These are phyloP conservation scores for Oreochromis niloticus DNA, from an alignment of 2,113 vertebrate species.

Conservation along the genomic window DNA sequence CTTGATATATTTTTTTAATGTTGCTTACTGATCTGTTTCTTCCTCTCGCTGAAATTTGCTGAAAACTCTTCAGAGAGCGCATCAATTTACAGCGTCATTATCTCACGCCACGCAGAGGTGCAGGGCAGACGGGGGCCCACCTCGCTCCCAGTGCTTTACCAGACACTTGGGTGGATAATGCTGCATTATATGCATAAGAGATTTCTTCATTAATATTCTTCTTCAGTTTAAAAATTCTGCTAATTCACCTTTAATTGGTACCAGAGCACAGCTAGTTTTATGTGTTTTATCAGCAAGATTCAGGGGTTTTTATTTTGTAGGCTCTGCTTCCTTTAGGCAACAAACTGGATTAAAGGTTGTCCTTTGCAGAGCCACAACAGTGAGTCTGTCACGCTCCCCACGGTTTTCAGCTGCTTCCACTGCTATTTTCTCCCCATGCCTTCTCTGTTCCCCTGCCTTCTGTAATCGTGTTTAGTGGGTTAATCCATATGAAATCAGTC, in stretches of 20 bases:
- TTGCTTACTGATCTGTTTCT: conserved; percentile 16
- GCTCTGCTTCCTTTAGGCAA: not conserved
- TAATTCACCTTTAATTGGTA: not conserved
- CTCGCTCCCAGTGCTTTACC: not conserved
- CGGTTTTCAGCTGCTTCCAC: not conserved
- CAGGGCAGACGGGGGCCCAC: not conserved
- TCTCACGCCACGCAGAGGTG: not conserved
- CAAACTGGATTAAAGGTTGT: not conserved
- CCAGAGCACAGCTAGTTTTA: not conserved
- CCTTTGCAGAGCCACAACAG: not conserved
- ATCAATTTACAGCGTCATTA: not conserved
- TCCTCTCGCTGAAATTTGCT: not conserved
- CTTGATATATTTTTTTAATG: conserved; percentile 38
- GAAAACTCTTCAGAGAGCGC: not conserved
- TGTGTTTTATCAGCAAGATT: not conserved
- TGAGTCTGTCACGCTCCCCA: not conserved
- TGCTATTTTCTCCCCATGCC: not conserved
- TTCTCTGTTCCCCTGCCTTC: not conserved
- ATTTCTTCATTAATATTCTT: not conserved
- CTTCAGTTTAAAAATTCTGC: not conserved
- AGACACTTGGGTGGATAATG: not conserved
- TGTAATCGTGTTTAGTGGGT: not conserved
- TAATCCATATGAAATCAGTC: not conserved
- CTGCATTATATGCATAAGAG: not conserved
- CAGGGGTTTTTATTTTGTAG: not conserved